Base-by-base conservation (phyloP, 2,113 vertebrate species). In the Thryonomys swinderianus region DNA sequence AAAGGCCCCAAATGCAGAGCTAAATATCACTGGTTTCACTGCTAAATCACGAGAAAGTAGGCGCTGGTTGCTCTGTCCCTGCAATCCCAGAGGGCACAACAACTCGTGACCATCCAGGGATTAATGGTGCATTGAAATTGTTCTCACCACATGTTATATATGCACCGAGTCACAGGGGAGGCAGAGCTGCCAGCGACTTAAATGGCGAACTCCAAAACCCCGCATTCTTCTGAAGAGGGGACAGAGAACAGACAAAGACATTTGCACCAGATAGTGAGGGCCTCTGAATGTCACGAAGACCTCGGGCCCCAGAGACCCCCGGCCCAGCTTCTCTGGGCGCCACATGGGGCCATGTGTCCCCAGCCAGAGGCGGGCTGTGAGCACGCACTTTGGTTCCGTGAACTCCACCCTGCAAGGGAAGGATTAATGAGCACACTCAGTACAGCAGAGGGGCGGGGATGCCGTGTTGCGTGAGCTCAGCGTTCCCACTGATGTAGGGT, bases 61-160 rank as follows among this genome's bases (percentile, higher is more conserved):
- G 66, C 40, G 86, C 83, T 55, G 32, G 59, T 40, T 57, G 37
- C 79, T 21, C 79, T 66, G n/a, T 83, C 37, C 9, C 76, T 79
- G 81, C 89, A 96, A 76, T 71, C 91, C 96, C 80, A 85, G 93
- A 79, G 96, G 89, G 91, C 14, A 88, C 27, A 91, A 21, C n/a
- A 57, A 57, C 97, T 97, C 87, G 94, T 96, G 96, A 96, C 96
- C 93, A 94, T 81, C 84, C 34, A 45, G 66, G 91, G 81, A 96
- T 96, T 98, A 96, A 98, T 97, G 97, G 91, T 94, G 95, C 97
- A 90, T 96, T 97, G 73, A 93, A 96, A 96, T 90, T 81, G 76
- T 83, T 97, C 93, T 94, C 84, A 94, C 91, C 94, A 94, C 86
- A 87, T 93, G 93, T 91, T 94, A 95, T 32, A 79, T 27, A 76